Base-by-base conservation (phyloP, 2,888 invertebrate genomes). In the Pterostichus niger region DNA sequence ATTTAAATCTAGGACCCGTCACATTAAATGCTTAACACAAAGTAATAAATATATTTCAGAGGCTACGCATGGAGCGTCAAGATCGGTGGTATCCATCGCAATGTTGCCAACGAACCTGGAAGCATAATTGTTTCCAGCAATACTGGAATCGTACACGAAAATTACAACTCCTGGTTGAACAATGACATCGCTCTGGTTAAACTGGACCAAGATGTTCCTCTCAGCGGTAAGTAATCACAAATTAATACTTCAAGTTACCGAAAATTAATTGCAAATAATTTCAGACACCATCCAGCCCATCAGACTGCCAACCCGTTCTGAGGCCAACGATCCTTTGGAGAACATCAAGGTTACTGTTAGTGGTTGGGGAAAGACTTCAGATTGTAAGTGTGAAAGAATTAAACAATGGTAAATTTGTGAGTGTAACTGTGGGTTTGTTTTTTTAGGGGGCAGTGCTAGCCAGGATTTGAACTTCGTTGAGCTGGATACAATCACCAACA, bases 401-500 rank as follows among this genome's bases (percentile, higher is more conserved):
- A 17, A 9, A 13, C 17, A 15, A 4, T 15, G 6, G 4, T 5
- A 44, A 9, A 71, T 17, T 71, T 6, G 4, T 15, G 40, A 35
- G 3, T 3, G 0, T 68, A 13, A 61, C 9, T 61, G 33, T 9
- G 24, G 24, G 6, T 31, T 11, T 68, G 31, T 54, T 31, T 56
- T 0, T 61, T 44, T 5, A 68, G 71, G 10, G 13, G 59, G 11
- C 46, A 33, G 61, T 6, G 61, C 13, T 10, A 75, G 75, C 59
- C 10, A 49, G 0, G 13, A 15, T 46, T 33, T 88, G 68, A 87
- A 87, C 75, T 87, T 76, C 79, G 87, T 87, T 4, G 54, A 84
- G 10, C 79, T 88, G 64, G 52, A 13, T 11, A 85, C 87, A 0
- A 88, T 88, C 76, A 83, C 85, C 73, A 88, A 88, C 78, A 2